Evolutionary conservation across 1,140 invertebrate genomes (phyloP), one percentile per base, ranked within the genome.

Genomic region (Cataglyphis hispanica): DNA sequence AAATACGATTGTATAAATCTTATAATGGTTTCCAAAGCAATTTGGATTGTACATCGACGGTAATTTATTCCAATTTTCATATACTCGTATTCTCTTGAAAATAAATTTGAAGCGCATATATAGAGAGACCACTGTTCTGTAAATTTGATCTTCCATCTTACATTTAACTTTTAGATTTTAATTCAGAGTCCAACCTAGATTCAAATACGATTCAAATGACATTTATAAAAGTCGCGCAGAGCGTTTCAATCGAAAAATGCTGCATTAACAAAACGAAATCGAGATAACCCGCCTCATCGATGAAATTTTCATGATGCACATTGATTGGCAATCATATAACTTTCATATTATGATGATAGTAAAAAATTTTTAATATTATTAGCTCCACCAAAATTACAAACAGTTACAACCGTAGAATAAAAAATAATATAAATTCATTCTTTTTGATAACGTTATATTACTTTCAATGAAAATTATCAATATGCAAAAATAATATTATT

Each of bases 121-220:
- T 37, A 80, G 34, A 34, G 11, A 34, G 19, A 22, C 64, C 2
- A 80, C 69, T 56, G 77, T 22, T 69, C 64, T 2, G 58, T 77
- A 77, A 77, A 56, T 43, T 80, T 80, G 43, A 80, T 80, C 46
- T 69, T 22, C 22, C 34, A 16, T 56, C 25, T 70, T 56, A 27
- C 77, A 56, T 80, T 80, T 56, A 78, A 78, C 60, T 78, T 78
- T 50, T 70, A 80, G 64, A 80, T 80, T 80, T 80, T 80, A 69
- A 80, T 80, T 27, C 31, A 4, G 16, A 40, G 46, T 56, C 13
- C 43, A 70, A 78, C 40, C n/a, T 70, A 11, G 46, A 78, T 13
- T 16, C 13, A 27, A 67, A 61, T 34, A 69, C 31, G 16, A 7
- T 27, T 70, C 37, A 6, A 70, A 34, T 53, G 16, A 34, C 6